Evolutionary conservation across 2,797 vertebrate genomes (phyloP).

Genomic region (Decapterus maruadsi): DNA sequence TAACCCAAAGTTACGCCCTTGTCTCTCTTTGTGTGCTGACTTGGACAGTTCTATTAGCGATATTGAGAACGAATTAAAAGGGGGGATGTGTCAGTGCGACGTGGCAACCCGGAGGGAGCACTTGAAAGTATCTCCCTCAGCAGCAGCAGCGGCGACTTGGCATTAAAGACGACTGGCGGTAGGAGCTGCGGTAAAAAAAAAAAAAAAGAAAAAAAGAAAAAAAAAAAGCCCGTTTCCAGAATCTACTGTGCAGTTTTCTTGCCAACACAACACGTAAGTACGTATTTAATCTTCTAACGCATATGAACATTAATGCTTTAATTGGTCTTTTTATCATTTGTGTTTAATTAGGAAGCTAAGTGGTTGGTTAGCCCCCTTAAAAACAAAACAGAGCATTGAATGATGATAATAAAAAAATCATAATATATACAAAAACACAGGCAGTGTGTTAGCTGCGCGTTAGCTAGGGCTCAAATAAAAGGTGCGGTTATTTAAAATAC

Average conservation of each 20-base stretch:
- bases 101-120: constrained; percentile 72
- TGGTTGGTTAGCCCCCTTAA: constrained; percentile 42
- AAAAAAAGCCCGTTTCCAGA: constrained; percentile 31
- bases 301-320: not conserved
- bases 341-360: constrained; percentile 20
- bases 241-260: constrained; percentile 43
- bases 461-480: constrained; percentile 47
- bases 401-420: constrained; percentile 6
- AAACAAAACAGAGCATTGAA: constrained; percentile 26
- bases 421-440: constrained; percentile 12
- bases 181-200: constrained; percentile 37
- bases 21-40: no score
- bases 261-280: constrained; percentile 57
- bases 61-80: constrained; percentile 23
- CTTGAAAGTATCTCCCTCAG: constrained; percentile 67
- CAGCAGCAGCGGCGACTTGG: constrained; percentile 50
- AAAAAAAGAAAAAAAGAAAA: not conserved
- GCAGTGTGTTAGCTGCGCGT: constrained; percentile 53
- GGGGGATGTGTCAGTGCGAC: constrained; percentile 13
- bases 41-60: no score
- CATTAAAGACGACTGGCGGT: constrained; percentile 60
- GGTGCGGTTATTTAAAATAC: not conserved
- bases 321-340: not conserved
- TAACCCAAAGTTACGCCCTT: no score
- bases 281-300: constrained; percentile 33